Conservation (phyloP, 1,140 invertebrate genomes). For the Littorina saxatilis region DNA sequence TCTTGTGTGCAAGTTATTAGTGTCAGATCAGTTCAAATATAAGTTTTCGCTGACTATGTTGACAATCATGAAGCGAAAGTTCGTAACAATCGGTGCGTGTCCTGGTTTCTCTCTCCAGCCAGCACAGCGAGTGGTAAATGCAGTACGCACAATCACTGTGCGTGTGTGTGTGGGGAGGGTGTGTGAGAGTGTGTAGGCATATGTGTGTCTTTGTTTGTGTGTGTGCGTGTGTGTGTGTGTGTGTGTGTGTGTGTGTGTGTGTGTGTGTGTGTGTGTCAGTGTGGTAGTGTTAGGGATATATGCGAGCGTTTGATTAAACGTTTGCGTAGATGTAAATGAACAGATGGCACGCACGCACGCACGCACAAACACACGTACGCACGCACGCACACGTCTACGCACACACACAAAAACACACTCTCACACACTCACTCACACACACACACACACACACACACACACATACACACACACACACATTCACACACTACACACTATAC, state of each 20-base stretch:
- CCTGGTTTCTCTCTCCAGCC: too few relatives aligned
- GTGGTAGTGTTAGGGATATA: not conserved
- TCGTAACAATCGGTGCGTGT: too few relatives aligned
- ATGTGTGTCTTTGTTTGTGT: not conserved
- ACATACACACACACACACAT: not conserved
- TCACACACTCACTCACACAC: not conserved
- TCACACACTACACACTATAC: too few relatives aligned
- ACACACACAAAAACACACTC: not conserved
- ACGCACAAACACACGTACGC: not conserved
- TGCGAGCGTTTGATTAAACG: too few relatives aligned
- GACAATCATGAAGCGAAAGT: too few relatives aligned
- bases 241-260: conserved; percentile 10
- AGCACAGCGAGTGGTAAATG: too few relatives aligned
- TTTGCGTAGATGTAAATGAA: not conserved
- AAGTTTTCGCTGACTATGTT: too few relatives aligned
- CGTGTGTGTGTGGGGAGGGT: too few relatives aligned
- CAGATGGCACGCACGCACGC: not conserved
- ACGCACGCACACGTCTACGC: not conserved
- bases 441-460: not conserved
- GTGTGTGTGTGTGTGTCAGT: conserved; percentile 4
- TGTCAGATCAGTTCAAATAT: too few relatives aligned
- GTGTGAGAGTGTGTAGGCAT: too few relatives aligned
- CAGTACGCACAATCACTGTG: too few relatives aligned
- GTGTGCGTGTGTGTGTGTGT: not conserved
- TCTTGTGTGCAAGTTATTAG: too few relatives aligned